Evolutionary conservation across 2,797 vertebrate species (phyloP), one percentile per base, ranked within the genome.

Genomic region (Mareca strepera): DNA sequence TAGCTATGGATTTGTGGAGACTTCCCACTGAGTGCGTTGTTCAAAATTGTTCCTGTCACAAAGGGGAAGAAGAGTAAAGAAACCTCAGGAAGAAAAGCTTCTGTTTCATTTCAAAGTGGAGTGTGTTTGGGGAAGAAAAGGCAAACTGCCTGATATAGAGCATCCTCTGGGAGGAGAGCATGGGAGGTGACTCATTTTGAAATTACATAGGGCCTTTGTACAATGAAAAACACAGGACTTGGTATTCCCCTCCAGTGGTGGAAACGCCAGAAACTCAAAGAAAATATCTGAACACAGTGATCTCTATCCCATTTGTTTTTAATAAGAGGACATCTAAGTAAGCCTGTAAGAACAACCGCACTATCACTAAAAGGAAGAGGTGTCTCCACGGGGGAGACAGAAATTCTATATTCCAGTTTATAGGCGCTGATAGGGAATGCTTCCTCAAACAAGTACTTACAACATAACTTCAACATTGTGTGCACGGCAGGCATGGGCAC

Each of bases 161-260:
- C 58, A 81, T 26, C 60, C 20, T 52, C 67, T 37, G 0, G 0
- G 41, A 64, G 43, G 43, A 29, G 33, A 22, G 17, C 2, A 9
- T n/a, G 29, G 22, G 41, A 48, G 12, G 43, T 48, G 50, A 29
- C 29, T 73, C 43, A 8, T 33, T 78, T 59, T 50, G 62, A 82
- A 52, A 28, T 39, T 48, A 12, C 21, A 1, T 0, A 2, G 31
- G 17, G 20, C 55, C 46, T 81, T 28, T 21, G 1, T 56, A 60
- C n/a, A 15, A 25, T 6, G 28, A 39, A 13, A 77, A 85, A 44
- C 10, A 21, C 26, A 21, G 59, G 15, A n/a, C 41, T 55, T 81
- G 15, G 43, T 48, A 5, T 77, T 86, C 6, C n/a, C 21, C 28
- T 46, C 28, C 9, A 9, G 48, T 41, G 46, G 46, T 58, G 68